phyloP scores from a whole-genome alignment of 2,113 vertebrate species.

The Ancistrus triradiatus region DNA sequence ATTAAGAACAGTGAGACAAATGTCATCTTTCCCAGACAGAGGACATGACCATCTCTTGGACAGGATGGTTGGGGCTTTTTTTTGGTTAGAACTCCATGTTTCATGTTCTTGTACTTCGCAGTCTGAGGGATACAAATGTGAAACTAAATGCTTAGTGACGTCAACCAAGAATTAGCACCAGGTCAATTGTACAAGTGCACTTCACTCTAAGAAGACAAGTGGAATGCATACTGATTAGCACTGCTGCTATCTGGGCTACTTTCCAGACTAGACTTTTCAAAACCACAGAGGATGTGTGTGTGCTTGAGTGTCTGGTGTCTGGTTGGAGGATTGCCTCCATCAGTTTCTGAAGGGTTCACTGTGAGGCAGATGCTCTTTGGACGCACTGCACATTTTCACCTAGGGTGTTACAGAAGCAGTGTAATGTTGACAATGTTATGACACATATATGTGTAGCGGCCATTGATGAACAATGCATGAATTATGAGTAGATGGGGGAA shows the following conservation, averaged over 20 bases:
- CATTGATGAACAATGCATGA: constrained; percentile 16
- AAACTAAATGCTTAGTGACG: too few relatives aligned
- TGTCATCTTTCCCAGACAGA: too few relatives aligned
- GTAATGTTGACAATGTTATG: constrained; percentile 40
- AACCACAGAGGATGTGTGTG: constrained; percentile 43
- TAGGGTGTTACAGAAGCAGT: constrained; percentile 53
- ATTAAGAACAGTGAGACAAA: too few relatives aligned
- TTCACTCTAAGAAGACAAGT: constrained; percentile 3
- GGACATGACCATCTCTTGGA: too few relatives aligned
- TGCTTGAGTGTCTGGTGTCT: constrained; percentile 26
- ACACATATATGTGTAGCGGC: background rate
- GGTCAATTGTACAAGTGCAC: background rate
- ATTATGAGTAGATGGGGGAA: constrained; percentile 11
- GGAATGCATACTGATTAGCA: constrained; percentile 62
- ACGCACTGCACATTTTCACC: constrained; percentile 34
- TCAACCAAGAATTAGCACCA: too few relatives aligned
- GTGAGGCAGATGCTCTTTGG: constrained; percentile 53
- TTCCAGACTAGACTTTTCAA: constrained; percentile 54
- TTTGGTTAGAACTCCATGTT: too few relatives aligned
- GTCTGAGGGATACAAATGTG: too few relatives aligned
- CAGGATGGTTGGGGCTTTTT: too few relatives aligned
- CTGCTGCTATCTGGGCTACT: constrained; percentile 45
- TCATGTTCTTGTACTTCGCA: too few relatives aligned
- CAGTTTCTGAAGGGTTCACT: constrained; percentile 40
- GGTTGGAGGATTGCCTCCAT: constrained; percentile 27